Evolutionary conservation across 2,113 vertebrate species (phyloP).

Genomic region (Hydrochoerus hydrochaeris): DNA sequence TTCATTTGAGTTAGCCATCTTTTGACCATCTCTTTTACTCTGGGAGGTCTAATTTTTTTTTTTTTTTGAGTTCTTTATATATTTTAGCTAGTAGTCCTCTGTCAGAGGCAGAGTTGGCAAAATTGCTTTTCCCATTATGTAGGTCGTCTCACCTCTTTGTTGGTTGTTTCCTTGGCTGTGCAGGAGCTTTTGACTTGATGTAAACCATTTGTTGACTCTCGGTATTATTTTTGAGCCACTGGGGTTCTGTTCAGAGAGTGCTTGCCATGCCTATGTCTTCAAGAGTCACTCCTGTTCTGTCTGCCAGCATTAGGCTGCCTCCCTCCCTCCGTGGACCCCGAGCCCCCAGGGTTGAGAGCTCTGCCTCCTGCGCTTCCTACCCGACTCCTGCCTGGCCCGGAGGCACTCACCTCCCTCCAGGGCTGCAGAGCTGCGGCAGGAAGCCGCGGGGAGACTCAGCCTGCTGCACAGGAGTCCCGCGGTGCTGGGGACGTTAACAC

Average conservation of each 20-base stretch:
- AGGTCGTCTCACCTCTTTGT: not conserved
- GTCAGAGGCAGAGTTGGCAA: not conserved
- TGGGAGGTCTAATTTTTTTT: no score
- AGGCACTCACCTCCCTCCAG: not conserved
- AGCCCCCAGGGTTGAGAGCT: not conserved
- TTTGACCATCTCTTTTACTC: no score
- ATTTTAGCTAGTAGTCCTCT: not conserved
- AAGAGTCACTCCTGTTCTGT: no score
- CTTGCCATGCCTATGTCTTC: no score
- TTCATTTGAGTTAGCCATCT: no score
- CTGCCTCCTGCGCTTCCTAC: not conserved
- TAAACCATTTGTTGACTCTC: no score
- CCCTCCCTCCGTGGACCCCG: not conserved
- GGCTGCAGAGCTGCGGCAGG: not conserved
- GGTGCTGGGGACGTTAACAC: not conserved
- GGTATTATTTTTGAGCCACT: no score
- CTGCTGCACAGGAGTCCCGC: not conserved
- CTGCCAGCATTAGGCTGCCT: not conserved
- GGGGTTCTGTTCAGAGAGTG: no score
- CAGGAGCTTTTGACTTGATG: no score
- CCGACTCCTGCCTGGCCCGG: not conserved
- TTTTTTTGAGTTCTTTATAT: no score
- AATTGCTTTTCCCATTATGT: not conserved
- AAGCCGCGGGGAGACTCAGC: not conserved
- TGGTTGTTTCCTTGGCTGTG: no score